These are phyloP conservation scores for Patiria pectinifera DNA, from an alignment of 53 echinoderm and acorn worm species.

Conservation along the genomic window DNA sequence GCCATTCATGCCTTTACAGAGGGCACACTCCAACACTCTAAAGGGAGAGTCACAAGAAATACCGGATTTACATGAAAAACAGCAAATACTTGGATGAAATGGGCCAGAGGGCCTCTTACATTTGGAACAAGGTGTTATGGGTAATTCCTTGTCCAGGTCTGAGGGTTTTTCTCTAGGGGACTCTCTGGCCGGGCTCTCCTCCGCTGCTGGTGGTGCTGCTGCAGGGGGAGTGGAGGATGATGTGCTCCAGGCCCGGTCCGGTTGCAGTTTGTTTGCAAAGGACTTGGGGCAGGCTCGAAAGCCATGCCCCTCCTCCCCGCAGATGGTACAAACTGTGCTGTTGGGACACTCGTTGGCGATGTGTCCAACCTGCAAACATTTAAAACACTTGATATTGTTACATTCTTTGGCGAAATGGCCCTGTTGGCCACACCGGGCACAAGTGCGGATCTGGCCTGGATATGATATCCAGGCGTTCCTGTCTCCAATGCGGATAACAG, in stretches of 20 bases:
- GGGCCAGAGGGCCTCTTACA: not conserved
- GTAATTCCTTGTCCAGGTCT: not conserved
- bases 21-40: not conserved
- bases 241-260: too few relatives aligned
- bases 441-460: not conserved
- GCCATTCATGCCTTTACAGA: not conserved
- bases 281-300: too few relatives aligned
- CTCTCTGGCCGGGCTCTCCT: not conserved
- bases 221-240: not conserved
- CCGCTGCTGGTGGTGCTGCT: too few relatives aligned
- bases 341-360: not conserved
- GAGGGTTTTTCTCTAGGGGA: not conserved
- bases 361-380: too few relatives aligned
- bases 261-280: too few relatives aligned
- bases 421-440: too few relatives aligned
- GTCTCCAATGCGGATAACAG: conserved; percentile 38
- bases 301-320: too few relatives aligned
- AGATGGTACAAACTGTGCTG: not conserved
- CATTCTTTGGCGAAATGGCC: too few relatives aligned
- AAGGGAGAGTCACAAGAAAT: not conserved
- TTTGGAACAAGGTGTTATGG: not conserved
- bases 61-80: not conserved
- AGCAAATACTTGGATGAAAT: not conserved
- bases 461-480: conserved; percentile 57
- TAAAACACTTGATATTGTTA: too few relatives aligned